phyloP scores from a whole-genome alignment of 2,113 vertebrate species.

The Melanerpes aurifrons region DNA sequence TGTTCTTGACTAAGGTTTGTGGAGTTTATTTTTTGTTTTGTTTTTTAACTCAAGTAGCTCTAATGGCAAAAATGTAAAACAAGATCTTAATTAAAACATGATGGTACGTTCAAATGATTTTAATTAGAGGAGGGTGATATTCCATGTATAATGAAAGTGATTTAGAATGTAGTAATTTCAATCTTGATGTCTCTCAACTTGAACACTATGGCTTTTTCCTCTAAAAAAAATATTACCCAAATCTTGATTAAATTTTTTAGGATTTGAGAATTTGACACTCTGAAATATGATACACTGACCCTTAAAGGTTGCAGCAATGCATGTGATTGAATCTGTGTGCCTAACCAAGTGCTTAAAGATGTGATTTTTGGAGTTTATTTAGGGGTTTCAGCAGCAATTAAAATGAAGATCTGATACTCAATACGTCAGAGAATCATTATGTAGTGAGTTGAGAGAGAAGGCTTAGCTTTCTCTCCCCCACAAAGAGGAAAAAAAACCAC shows the following conservation, averaged over 20 bases:
- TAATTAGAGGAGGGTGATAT: not conserved
- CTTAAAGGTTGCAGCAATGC: not conserved
- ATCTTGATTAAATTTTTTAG: not conserved
- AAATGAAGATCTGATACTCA: not conserved
- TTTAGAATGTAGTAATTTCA: not conserved
- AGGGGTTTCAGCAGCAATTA: not conserved
- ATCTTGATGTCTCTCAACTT: not conserved
- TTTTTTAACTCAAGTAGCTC: not conserved
- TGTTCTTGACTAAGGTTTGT: not conserved
- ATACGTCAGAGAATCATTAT: not conserved
- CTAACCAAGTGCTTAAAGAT: not conserved
- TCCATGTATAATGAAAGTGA: not conserved
- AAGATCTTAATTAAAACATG: slow-evolving; percentile 3
- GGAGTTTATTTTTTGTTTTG: too few species aligned
- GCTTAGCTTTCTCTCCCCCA: too few species aligned
- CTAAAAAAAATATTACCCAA: not conserved
- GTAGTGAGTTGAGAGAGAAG: too few species aligned
- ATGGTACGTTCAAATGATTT: not conserved
- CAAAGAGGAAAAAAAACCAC: too few species aligned
- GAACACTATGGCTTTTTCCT: not conserved
- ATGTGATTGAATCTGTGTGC: not conserved
- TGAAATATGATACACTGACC: not conserved
- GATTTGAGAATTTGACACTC: not conserved
- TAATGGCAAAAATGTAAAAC: not conserved
- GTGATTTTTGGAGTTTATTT: not conserved